Conservation (phyloP, 2,113 vertebrate species). For the Quiscalus mexicanus region DNA sequence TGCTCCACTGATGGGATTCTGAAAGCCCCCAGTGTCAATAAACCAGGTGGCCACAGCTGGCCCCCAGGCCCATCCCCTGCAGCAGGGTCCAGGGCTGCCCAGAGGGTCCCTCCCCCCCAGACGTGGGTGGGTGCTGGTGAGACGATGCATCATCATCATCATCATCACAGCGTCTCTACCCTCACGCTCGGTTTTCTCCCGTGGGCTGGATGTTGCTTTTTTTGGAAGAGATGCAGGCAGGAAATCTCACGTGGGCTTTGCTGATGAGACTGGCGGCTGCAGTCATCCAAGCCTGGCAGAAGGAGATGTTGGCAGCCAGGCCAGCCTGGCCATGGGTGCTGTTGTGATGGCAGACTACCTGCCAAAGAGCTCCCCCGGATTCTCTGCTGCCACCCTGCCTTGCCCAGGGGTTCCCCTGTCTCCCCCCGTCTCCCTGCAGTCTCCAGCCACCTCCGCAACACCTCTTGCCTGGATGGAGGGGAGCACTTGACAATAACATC, state of each 20-base stretch:
- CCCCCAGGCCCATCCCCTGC: background rate
- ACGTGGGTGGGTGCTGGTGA: background rate
- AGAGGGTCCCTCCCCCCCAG: background rate
- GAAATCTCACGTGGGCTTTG: background rate
- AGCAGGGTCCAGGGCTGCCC: background rate
- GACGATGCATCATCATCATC: background rate
- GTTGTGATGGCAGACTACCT: background rate
- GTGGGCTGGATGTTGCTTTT: slow-evolving; percentile 47
- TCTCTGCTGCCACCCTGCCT: background rate
- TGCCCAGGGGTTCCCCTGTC: background rate
- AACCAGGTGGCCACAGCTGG: accelerated
- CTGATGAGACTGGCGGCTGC: background rate
- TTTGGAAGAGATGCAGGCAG: slow-evolving; percentile 34
- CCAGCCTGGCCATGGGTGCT: background rate
- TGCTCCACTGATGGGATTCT: background rate
- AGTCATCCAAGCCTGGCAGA: background rate
- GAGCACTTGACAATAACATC: background rate
- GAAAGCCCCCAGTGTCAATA: background rate
- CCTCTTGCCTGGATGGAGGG: background rate
- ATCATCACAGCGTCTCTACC: background rate
- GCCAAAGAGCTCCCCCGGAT: background rate
- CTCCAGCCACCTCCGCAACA: background rate
- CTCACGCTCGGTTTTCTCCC: background rate
- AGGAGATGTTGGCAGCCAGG: background rate
- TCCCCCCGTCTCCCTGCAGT: background rate